Evolutionary conservation across 1,140 invertebrate species (phyloP).

Genomic region (Gonatopus flavifemur): DNA sequence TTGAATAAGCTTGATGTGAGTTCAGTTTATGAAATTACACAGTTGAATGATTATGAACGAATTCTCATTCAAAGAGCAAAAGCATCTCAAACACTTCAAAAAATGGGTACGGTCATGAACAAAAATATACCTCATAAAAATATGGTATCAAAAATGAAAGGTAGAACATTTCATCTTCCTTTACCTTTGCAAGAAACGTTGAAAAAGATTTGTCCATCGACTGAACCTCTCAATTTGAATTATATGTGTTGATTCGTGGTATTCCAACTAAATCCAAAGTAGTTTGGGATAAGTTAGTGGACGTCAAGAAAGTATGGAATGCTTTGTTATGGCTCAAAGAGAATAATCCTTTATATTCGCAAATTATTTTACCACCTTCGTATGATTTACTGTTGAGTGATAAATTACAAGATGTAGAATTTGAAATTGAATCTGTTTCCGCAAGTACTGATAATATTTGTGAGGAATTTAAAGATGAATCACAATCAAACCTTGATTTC

Average conservation of each 20-base stretch:
- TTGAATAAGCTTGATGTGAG: too few species aligned
- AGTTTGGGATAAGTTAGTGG: slow-evolving; percentile 21
- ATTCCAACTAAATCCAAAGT: slow-evolving; percentile 22
- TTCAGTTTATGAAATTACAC: too few species aligned
- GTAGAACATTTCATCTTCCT: slow-evolving; percentile 41
- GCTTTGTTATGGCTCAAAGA: slow-evolving; percentile 21
- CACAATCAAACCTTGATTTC: background rate
- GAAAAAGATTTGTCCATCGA: slow-evolving; percentile 14
- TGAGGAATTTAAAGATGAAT: background rate
- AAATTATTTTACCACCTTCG: slow-evolving; percentile 24
- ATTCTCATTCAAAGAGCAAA: slow-evolving; percentile 45
- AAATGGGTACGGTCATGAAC: slow-evolving; percentile 31
- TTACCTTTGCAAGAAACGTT: slow-evolving; percentile 30
- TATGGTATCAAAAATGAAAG: slow-evolving; percentile 32
- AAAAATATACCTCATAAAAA: slow-evolving; percentile 32
- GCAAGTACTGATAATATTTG: background rate
- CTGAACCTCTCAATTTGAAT: slow-evolving; percentile 10
- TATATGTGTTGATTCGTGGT: slow-evolving; percentile 28
- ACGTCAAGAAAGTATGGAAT: slow-evolving; percentile 19
- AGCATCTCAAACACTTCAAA: slow-evolving; percentile 39
- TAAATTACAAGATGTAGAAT: slow-evolving; percentile 3
- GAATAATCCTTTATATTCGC: slow-evolving; percentile 25
- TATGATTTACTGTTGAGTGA: slow-evolving; percentile 3
- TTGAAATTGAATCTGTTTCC: background rate
- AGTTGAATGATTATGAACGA: too few species aligned